These are phyloP conservation scores for Agrotis exclamationis DNA, from an alignment of 2,888 invertebrate genomes.

Conservation along the genomic window DNA sequence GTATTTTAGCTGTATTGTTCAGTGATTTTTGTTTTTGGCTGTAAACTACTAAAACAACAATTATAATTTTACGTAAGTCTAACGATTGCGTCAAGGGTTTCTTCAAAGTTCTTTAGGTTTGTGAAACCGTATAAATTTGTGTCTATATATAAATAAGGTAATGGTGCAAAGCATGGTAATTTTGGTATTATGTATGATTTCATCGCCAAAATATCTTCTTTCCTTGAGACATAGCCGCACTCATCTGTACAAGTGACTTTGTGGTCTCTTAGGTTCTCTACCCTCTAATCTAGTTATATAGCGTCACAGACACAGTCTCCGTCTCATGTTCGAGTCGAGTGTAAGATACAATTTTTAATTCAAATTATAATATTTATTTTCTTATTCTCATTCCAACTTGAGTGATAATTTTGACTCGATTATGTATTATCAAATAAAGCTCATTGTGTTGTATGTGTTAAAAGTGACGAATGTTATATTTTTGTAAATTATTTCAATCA, in stretches of 20 bases:
- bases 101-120: slow-evolving; percentile 73
- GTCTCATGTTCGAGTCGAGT: slow-evolving; percentile 59
- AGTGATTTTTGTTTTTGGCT: slow-evolving; percentile 75
- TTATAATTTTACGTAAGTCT: slow-evolving; percentile 72
- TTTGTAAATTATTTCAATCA: slow-evolving; percentile 86
- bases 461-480: slow-evolving; percentile 84
- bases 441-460: slow-evolving; percentile 83
- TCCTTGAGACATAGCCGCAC: slow-evolving; percentile 58
- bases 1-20: slow-evolving; percentile 74
- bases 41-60: slow-evolving; percentile 69
- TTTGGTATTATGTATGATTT: slow-evolving; percentile 72
- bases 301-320: slow-evolving; percentile 52
- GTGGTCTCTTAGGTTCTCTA: slow-evolving; percentile 52
- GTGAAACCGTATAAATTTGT: slow-evolving; percentile 76
- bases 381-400: slow-evolving; percentile 87
- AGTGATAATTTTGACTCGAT: slow-evolving; percentile 79
- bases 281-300: slow-evolving; percentile 53
- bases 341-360: slow-evolving; percentile 66
- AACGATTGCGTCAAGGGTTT: slow-evolving; percentile 67
- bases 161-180: slow-evolving; percentile 82
- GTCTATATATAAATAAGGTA: slow-evolving; percentile 79
- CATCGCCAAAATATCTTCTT: slow-evolving; percentile 66
- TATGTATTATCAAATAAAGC: slow-evolving; percentile 77
- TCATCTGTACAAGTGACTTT: slow-evolving; percentile 63
- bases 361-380: slow-evolving; percentile 78